Base-by-base conservation (phyloP, 2,113 vertebrate species). In the Phylloscopus trochilus region DNA sequence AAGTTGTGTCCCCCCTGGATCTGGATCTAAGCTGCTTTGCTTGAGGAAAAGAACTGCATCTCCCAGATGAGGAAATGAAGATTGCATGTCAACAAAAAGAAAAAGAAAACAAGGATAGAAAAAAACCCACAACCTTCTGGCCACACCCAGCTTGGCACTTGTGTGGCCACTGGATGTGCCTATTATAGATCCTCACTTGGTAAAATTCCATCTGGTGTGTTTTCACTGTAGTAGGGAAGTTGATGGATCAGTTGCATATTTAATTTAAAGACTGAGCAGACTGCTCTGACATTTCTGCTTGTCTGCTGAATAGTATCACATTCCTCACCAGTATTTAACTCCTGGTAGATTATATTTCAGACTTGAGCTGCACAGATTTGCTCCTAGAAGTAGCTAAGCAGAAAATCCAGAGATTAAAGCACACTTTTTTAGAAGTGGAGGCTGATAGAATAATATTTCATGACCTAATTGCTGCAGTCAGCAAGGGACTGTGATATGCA, bases 381-480 rank as follows among this genome's bases (percentile, higher is more conserved):
- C 49, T 93, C 60, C 83, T 66, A 49, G 53, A 89, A 92, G 62
- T 39, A 67, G 77, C 66, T 82, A 78, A 75, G 74, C 53, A 91
- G 86, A 83, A 95, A 92, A 87, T 58, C 37, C 78, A 76, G 78
- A 87, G 62, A 79, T 73, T 69, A 87, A 92, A 87, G 31, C 49
- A 68, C 4, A 28, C 14, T 60, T 69, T 53, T 44, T 68, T 4
- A 47, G 62, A 92, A 93, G 44, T 9, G 24, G 43, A 78, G n/a
- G 37, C 33, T 87, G 49, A 11, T 7, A 73, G 74, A 90, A 66
- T 44, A 87, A 2, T 76, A 73, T 56, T 92, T 73, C 7, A 39
- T 76, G 41, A 68, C 39, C 33, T 77, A 87, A 84, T n/a, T 95
- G 72, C 80, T 72, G 26, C 49, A 82, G 53, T 79, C 28, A 82